Conservation (phyloP, 1,140 invertebrate genomes). For the Leptinotarsa undecemlineata region DNA sequence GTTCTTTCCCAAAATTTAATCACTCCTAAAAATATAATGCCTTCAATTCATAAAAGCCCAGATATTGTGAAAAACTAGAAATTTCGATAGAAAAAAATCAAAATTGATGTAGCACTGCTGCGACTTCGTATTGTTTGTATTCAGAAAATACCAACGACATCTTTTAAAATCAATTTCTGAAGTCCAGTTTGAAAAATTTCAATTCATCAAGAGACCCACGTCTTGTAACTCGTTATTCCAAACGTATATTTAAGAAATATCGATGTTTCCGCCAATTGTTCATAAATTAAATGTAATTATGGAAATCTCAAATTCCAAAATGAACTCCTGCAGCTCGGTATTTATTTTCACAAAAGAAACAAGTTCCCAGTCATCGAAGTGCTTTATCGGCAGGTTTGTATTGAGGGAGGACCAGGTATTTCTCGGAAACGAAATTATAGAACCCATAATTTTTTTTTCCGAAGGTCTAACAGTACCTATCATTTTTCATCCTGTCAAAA, state of each 20-base stretch:
- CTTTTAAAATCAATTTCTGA: too few species aligned
- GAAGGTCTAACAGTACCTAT: not conserved
- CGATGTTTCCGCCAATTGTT: slow-evolving; percentile 5
- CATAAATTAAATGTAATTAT: not conserved
- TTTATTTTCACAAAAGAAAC: slow-evolving; percentile 4
- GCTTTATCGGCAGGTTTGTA: not conserved
- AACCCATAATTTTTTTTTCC: not conserved
- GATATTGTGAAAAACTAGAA: too few species aligned
- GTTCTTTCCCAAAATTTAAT: too few species aligned
- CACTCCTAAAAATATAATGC: too few species aligned
- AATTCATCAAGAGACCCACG: too few species aligned
- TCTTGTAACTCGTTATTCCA: too few species aligned
- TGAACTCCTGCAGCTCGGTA: not conserved
- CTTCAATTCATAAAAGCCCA: too few species aligned
- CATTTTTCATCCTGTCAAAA: slow-evolving; percentile 1
- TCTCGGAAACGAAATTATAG: slow-evolving; percentile 8
- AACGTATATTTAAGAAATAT: not conserved
- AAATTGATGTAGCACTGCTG: too few species aligned
- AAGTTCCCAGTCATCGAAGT: not conserved
- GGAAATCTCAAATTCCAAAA: slow-evolving; percentile 1
- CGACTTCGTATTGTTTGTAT: too few species aligned
- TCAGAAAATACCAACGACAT: too few species aligned
- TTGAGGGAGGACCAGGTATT: slow-evolving; percentile 1
- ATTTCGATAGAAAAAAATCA: too few species aligned
- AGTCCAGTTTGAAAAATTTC: too few species aligned